phyloP scores from a whole-genome alignment of 92 coral and sea anemone species.

The Isaurus tuberculatus region DNA sequence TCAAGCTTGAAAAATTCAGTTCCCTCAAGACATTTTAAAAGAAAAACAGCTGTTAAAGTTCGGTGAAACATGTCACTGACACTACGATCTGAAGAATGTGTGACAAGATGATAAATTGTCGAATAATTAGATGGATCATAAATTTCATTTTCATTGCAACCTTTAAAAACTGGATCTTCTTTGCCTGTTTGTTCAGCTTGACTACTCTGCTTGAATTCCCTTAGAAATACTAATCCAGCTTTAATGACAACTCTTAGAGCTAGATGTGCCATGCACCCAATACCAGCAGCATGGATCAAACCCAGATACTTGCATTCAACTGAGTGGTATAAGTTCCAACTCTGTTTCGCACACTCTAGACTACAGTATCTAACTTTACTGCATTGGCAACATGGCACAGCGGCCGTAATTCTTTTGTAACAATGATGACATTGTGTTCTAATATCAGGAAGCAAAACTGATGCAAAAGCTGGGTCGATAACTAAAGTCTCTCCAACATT shows the following conservation, averaged over 20 bases:
- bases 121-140: constrained; percentile 78
- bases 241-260: constrained; percentile 87
- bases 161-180: constrained; percentile 29
- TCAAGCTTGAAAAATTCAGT: constrained; percentile 63
- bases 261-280: constrained; percentile 84
- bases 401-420: constrained; percentile 61
- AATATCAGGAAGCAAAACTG: constrained; percentile 82
- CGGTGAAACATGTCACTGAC: constrained; percentile 88
- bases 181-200: background rate
- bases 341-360: constrained; percentile 68
- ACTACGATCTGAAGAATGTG: constrained; percentile 80
- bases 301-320: constrained; percentile 82
- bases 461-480: constrained; percentile 94
- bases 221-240: constrained; percentile 71
- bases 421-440: constrained; percentile 91
- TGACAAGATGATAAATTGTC: constrained; percentile 85
- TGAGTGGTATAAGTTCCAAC: constrained; percentile 84
- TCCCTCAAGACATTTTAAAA: constrained; percentile 74
- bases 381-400: constrained; percentile 85
- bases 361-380: constrained; percentile 85
- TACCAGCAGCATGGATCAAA: constrained; percentile 77
- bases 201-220: constrained; percentile 46
- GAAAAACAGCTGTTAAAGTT: constrained; percentile 78
- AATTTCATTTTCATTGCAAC: constrained; percentile 59
- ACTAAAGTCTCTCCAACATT: constrained; percentile 86